Percentiles rank a stretch among this genome's conserved stretches.
Conservation (phyloP, 2,113 vertebrate species). For the Hydrochoerus hydrochaeris region DNA sequence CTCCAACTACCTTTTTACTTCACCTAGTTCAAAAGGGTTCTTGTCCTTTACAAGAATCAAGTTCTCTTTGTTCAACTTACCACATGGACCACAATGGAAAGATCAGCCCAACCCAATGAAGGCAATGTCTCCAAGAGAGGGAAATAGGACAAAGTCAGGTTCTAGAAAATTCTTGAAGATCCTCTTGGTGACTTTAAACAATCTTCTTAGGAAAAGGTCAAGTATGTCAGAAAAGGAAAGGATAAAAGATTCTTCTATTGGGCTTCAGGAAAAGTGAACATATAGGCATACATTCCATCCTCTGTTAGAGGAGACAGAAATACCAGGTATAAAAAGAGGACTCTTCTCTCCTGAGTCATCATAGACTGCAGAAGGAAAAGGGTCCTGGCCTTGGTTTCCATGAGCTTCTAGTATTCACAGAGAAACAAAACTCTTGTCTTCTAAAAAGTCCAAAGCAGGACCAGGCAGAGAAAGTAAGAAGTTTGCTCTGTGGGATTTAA, state of each 20-base stretch:
- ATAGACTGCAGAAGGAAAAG: background rate
- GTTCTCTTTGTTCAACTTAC: background rate
- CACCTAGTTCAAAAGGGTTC: background rate
- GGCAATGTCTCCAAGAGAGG: background rate
- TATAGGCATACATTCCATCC: background rate
- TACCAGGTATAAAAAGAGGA: background rate
- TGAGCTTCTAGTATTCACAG: background rate
- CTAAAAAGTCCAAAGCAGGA: background rate
- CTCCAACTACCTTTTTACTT: background rate
- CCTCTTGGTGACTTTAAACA: background rate
- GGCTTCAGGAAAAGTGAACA: background rate
- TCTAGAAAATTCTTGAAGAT: background rate
- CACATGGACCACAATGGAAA: background rate
- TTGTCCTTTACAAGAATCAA: background rate
- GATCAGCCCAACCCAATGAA: background rate
- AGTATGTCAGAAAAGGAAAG: background rate
- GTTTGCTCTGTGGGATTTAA: background rate
- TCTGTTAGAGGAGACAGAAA: background rate
- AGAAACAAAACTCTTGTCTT: slow-evolving; percentile 25
- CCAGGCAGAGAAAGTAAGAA: background rate
- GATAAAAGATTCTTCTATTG: background rate
- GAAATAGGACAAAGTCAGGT: background rate
- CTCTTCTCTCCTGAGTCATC: background rate
- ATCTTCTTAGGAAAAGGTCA: background rate
- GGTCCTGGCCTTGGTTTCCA: background rate